Percentiles rank a stretch among this genome's conserved stretches.
Conservation (phyloP, 1,140 invertebrate species). For the Myzus persicae region DNA sequence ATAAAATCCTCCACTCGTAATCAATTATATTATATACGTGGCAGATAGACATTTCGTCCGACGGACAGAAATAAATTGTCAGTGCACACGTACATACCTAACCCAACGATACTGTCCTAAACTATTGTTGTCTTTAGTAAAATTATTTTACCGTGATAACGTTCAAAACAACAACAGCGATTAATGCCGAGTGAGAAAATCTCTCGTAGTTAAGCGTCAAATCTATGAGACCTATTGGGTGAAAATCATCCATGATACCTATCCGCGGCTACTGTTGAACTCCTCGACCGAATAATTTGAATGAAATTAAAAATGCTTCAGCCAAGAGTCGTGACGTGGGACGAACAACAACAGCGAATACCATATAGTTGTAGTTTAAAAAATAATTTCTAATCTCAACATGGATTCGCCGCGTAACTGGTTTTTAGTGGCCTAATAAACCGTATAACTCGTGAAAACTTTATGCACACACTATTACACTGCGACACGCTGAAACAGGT, state of each 20-base stretch:
- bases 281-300: neutral
- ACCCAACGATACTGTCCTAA: too few relatives aligned
- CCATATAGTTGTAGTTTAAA: constrained; percentile 14
- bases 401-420: constrained; percentile 5
- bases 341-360: constrained; percentile 35
- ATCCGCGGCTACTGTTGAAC: too few relatives aligned
- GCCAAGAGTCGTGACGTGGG: neutral
- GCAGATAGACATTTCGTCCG: neutral
- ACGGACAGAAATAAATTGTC: neutral
- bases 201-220: neutral
- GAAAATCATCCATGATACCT: neutral
- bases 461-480: neutral
- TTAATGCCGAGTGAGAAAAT: neutral
- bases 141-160: neutral
- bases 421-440: constrained; percentile 48
- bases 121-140: too few relatives aligned
- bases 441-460: constrained; percentile 1
- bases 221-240: too few relatives aligned
- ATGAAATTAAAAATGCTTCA: neutral
- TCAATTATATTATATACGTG: neutral
- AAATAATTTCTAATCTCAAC: constrained; percentile 40
- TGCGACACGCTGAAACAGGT: neutral
- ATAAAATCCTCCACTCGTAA: neutral
- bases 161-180: neutral
- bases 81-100: neutral